Base-by-base conservation (phyloP, 2,797 vertebrate species). In the Chiroxiphia lanceolata region DNA sequence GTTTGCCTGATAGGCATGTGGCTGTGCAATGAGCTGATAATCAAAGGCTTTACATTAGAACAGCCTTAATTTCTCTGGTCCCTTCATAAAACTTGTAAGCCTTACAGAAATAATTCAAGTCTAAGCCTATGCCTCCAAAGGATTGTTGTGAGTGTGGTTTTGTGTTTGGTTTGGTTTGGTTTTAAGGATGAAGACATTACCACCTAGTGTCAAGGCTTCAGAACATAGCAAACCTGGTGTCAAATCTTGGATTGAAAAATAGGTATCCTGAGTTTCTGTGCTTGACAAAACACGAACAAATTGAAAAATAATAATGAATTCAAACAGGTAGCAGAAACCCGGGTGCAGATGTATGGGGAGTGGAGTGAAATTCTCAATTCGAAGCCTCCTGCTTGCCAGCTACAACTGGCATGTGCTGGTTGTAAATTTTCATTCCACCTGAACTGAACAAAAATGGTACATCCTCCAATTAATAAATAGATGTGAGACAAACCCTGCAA, bases 1-100 rank as follows among this genome's bases (percentile, higher is more conserved):
- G 54, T 77, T 90, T 78, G 42, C 33, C 65, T 96, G 87, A 85
- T 36, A 83, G 48, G 56, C 33, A 16, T 29, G 40, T 68, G 42
- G 65, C 83, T 86, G 45, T 44, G 72, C 57, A 71, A 50, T 33
- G 65, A 93, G 82, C 34, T 91, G 82, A 75, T 90, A 93, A 95
- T 88, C 91, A 85, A 88, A 80, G 38, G 57, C 36, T 83, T 89
- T 63, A 57, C 48, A 70, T 80, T 33, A 50, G 29, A 93, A 72
- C 65, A 86, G 45, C 69, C 53, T 40, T 60, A 45, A 42, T 87
- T 92, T 80, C 94, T 85, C 44, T 91, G 34, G 42, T 86, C 19
- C 13, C 40, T 80, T 40, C 33, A 70, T 50, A 75, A 95, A 88
- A 44, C 6, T 25, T 51, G 50, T 34, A 83, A 93, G 68, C 21